Evolutionary conservation across 2,797 vertebrate genomes (phyloP), one percentile per base, ranked within the genome.

Genomic region (Myotis myotis): DNA sequence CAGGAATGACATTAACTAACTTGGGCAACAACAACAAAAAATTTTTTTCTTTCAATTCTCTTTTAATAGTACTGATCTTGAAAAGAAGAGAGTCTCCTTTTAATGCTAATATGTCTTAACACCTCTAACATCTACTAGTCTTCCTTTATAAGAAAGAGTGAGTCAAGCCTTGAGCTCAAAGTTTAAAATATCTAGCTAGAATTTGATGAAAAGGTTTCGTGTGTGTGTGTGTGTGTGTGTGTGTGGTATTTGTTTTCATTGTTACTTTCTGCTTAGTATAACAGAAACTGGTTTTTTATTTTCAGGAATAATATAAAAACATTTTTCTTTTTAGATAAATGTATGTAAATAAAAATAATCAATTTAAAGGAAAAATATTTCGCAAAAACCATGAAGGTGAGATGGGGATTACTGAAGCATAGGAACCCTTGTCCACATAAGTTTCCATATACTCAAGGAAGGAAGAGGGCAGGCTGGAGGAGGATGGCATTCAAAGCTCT

Each of bases 251-350:
- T 79, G n/a, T 74, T 85, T 85, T 51, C 19, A 70, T 62, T 66
- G 68, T 51, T 81, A 30, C n/a, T 36, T 75, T 80, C 22, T 74
- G 33, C 28, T 86, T 90, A 33, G 33, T 90, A 33, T 57, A 85
- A 85, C n/a, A 38, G 28, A 80, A 84, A 41, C 6, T 12, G 5
- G 7, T 55, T 79, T 79, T 70, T 55, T 79, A 9, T 83, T 78
- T 93, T 74, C 23, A 53, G 22, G 10, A 84, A 38, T 84, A 55
- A 94, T 51, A 88, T 30, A 72, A 36, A 91, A 36, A 66, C 49
- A 83, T 82, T 87, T 81, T 88, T 83, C 57, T 81, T 79, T 79
- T 80, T 38, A 85, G 30, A 47, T 85, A 86, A 89, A 80, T 23
- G 3, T 36, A 80, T 51, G 0, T 68, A 94, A 82, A 60, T 53